Base-by-base conservation (phyloP, 2,113 vertebrate genomes). In the Amphiprion ocellaris region DNA sequence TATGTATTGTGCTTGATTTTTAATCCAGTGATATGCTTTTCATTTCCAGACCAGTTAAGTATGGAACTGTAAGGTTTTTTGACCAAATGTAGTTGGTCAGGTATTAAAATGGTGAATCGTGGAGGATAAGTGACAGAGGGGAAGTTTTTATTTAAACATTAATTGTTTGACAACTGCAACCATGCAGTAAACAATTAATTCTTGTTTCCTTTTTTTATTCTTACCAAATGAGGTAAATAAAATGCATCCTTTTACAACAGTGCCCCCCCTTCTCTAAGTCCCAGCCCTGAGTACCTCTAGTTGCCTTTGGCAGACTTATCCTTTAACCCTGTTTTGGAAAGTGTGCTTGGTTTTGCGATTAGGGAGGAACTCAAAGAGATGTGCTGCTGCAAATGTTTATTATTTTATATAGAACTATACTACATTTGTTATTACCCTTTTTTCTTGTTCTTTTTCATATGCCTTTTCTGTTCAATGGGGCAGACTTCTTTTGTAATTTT, bases 371-470 rank as follows among this genome's bases (percentile, higher is more conserved):
- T 77, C 44, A 67, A 74, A 82, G 65, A 56, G 66, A 80, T 77
- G 80, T 88, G 91, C 90, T 92, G 90, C 92, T 91, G 89, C 75
- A 87, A 81, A 87, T 81, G 75, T 87, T 87, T 87, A 66, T 84
- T 77, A 74, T 92, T 91, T 80, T 88, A 87, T 87, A 85, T 85
- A 80, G 37, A 88, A 59, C 50, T 85, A 79, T 87, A 68, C 86
- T 86, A 85, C 68, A 84, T 81, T 66, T 88, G 84, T 81, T 74
- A 76, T 81, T 80, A 69, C 30, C 24, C 75, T 87, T 78, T 83
- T 52, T 65, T 53, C 47, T 67, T 78, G 28, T 84, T 26, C 24
- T 33, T 85, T 63, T 33, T 61, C 2, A 26, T 55, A 49, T 69
- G 55, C 17, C 60, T 58, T 74, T 66, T 69, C 59, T 55, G 19